Percentiles rank a stretch among this genome's conserved stretches.
Evolutionary conservation across 2,888 invertebrate species (phyloP).

Genomic region (Agonopterix heracliana): DNA sequence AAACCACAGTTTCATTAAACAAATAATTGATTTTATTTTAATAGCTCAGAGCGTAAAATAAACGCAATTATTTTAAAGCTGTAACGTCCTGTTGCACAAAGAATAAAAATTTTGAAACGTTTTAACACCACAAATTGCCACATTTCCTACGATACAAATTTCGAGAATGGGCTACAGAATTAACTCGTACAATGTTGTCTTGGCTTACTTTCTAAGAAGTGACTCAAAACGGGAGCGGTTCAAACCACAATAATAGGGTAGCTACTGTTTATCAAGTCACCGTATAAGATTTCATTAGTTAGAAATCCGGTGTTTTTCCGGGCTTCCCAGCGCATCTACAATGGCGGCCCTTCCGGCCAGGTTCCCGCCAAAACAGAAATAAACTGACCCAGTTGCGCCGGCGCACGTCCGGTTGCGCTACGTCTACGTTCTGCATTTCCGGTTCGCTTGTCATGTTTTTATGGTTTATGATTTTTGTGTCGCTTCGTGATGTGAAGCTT

Average conservation of each 20-base stretch:
- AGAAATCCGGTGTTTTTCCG: slow-evolving; percentile 73
- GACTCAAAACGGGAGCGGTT: slow-evolving; percentile 26
- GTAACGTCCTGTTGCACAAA: slow-evolving; percentile 35
- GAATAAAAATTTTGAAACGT: slow-evolving; percentile 24
- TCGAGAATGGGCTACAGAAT: slow-evolving; percentile 37
- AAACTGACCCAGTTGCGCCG: slow-evolving; percentile 71
- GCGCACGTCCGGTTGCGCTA: slow-evolving; percentile 53
- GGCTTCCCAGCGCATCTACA: slow-evolving; percentile 70
- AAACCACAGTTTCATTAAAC: slow-evolving; percentile 32
- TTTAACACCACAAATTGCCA: slow-evolving; percentile 40
- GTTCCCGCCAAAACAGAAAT: slow-evolving; percentile 76
- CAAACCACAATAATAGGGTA: slow-evolving; percentile 43
- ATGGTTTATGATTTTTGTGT: slow-evolving; percentile 59
- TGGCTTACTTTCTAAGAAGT: slow-evolving; percentile 55
- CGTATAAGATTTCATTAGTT: slow-evolving; percentile 68
- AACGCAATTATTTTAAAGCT: slow-evolving; percentile 22
- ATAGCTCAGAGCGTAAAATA: slow-evolving; percentile 30
- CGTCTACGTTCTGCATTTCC: slow-evolving; percentile 68
- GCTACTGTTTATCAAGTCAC: slow-evolving; percentile 38
- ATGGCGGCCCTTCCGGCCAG: slow-evolving; percentile 73
- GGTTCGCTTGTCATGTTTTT: slow-evolving; percentile 67
- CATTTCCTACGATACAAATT: slow-evolving; percentile 42
- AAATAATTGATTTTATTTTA: slow-evolving; percentile 33
- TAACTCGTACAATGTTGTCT: slow-evolving; percentile 36
- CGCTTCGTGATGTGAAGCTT: neutral